Percentiles rank a stretch among this genome's conserved stretches.
phyloP scores from a whole-genome alignment of 2,888 invertebrate genomes.

The Leptura quadrifasciata region DNA sequence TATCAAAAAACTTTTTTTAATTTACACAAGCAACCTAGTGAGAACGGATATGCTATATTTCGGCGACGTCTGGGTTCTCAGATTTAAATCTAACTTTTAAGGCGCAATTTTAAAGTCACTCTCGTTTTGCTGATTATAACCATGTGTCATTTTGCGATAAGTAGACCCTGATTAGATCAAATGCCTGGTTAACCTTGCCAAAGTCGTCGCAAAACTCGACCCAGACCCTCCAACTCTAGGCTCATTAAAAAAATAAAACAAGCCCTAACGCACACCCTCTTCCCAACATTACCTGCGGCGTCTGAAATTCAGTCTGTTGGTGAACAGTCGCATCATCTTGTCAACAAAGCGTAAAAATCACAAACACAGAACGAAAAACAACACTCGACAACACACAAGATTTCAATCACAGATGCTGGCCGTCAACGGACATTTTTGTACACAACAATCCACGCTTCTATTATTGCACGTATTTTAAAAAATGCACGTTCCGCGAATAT shows the following conservation, averaged over 20 bases:
- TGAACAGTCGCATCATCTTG: conserved; percentile 67
- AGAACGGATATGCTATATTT: too few species aligned
- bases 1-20: too few species aligned
- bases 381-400: conserved; percentile 14
- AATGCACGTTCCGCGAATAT: background rate
- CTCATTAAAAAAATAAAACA: background rate
- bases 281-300: conserved; percentile 66
- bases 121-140: too few species aligned
- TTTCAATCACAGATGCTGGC: conserved; percentile 19
- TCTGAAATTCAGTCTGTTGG: conserved; percentile 67
- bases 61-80: too few species aligned
- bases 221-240: background rate
- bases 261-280: background rate
- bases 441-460: too few species aligned
- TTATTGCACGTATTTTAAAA: background rate
- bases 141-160: background rate
- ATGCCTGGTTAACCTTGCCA: background rate
- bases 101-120: too few species aligned
- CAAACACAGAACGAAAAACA: conserved; percentile 27
- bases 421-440: background rate
- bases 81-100: too few species aligned
- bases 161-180: background rate
- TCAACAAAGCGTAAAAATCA: conserved; percentile 22
- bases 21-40: too few species aligned
- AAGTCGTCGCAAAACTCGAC: background rate